Evolutionary conservation across 2,888 invertebrate genomes (phyloP).

Genomic region (Orthonychiurus folsomi): DNA sequence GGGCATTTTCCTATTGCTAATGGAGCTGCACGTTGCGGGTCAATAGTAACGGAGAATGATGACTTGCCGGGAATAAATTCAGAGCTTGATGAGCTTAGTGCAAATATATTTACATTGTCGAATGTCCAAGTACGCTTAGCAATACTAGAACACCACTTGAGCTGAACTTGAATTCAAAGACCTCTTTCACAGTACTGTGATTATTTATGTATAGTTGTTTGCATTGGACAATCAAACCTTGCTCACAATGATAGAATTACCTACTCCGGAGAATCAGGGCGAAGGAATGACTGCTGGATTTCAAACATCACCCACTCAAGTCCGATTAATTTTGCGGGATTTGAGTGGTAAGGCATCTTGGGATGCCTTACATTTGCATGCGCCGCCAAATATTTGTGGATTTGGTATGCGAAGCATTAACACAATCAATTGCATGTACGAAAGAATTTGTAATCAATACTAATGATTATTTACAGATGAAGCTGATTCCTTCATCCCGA

Average conservation of each 20-base stretch:
- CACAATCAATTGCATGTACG: too few relatives aligned
- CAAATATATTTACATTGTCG: slow-evolving; percentile 71
- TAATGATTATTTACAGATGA: too few relatives aligned
- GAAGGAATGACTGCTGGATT: slow-evolving; percentile 67
- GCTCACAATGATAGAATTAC: slow-evolving; percentile 81
- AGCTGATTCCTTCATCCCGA: slow-evolving; percentile 21
- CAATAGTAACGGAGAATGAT: slow-evolving; percentile 84
- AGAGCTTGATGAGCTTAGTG: slow-evolving; percentile 59
- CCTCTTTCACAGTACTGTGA: not conserved
- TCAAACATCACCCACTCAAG: slow-evolving; percentile 66
- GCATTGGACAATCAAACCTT: slow-evolving; percentile 68
- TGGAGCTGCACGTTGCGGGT: slow-evolving; percentile 78
- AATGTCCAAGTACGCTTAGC: slow-evolving; percentile 57
- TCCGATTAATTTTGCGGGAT: slow-evolving; percentile 77
- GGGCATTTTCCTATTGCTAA: slow-evolving; percentile 91
- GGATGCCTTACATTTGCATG: slow-evolving; percentile 70
- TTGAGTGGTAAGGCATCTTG: slow-evolving; percentile 90
- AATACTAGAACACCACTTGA: not conserved
- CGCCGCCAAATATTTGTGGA: not conserved
- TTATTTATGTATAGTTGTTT: slow-evolving; percentile 57
- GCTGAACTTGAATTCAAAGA: not conserved
- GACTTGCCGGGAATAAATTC: slow-evolving; percentile 59
- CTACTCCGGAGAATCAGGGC: slow-evolving; percentile 65
- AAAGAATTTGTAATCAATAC: too few relatives aligned
- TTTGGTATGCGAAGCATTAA: not conserved